Conservation (phyloP, 2,888 invertebrate genomes). For the Ischnus inquisitorius region DNA sequence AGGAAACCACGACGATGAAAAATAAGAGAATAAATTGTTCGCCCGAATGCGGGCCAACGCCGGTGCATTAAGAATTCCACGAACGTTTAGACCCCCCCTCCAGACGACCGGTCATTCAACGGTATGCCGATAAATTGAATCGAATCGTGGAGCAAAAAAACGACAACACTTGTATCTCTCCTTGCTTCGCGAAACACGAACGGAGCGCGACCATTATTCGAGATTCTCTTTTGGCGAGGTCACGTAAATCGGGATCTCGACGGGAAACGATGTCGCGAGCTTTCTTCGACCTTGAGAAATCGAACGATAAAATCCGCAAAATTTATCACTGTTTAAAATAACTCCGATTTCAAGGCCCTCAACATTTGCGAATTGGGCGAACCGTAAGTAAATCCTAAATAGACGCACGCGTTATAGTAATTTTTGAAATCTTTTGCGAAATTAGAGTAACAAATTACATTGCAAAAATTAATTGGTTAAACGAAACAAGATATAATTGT, state of each 20-base stretch:
- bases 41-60: slow-evolving; percentile 61
- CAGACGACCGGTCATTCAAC: slow-evolving; percentile 67
- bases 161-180: slow-evolving; percentile 33
- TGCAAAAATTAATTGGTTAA: too few species aligned
- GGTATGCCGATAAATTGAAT: slow-evolving; percentile 76
- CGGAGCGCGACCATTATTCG: slow-evolving; percentile 59
- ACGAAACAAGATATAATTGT: neutral
- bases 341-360: too few species aligned
- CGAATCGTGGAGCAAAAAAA: slow-evolving; percentile 13
- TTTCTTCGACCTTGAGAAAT: slow-evolving; percentile 48
- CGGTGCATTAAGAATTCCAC: slow-evolving; percentile 77
- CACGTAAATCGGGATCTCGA: neutral
- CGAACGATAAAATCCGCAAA: slow-evolving; percentile 12
- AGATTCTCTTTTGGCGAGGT: slow-evolving; percentile 57
- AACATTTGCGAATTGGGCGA: too few species aligned
- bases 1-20: slow-evolving; percentile 18
- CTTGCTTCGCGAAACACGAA: slow-evolving; percentile 34
- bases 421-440: too few species aligned
- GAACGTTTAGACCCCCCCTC: slow-evolving; percentile 72
- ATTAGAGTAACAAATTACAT: too few species aligned
- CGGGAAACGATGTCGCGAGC: neutral
- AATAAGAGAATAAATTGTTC: slow-evolving; percentile 40
- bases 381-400: too few species aligned
- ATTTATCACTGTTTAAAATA: too few species aligned
- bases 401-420: too few species aligned